These are phyloP conservation scores for Acomys russatus DNA, from an alignment of 2,797 vertebrate species.

Conservation along the genomic window DNA sequence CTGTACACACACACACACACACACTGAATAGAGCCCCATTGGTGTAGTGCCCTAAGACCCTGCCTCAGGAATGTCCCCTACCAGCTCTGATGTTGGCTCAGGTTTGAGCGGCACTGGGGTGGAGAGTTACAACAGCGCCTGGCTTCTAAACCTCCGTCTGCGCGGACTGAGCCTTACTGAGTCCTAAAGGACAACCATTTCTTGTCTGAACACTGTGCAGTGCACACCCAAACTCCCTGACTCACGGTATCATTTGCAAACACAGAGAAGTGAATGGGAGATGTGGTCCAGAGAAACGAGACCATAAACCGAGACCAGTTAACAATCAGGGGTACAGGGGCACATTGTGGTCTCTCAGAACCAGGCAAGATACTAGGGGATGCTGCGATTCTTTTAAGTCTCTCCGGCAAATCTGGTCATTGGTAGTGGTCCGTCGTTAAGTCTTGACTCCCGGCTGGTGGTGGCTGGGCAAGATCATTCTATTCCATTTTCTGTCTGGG, in stretches of 20 bases:
- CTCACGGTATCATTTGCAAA: not conserved
- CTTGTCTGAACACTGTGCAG: not conserved
- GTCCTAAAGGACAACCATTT: not conserved
- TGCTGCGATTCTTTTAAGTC: not conserved
- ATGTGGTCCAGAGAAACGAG: not conserved
- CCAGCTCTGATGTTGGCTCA: not conserved
- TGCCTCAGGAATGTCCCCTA: not conserved
- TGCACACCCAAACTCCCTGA: not conserved
- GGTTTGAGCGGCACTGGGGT: not conserved
- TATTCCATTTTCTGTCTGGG: not conserved
- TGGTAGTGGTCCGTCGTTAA: not conserved
- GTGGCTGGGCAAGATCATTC: not conserved
- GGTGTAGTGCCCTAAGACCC: no score
- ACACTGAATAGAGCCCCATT: not conserved
- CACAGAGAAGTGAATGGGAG: not conserved
- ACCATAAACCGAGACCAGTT: not conserved
- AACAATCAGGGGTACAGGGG: not conserved
- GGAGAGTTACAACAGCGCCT: not conserved
- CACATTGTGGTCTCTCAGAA: not conserved
- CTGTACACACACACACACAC: not conserved
- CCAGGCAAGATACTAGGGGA: not conserved
- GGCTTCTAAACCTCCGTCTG: not conserved
- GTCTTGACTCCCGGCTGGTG: not conserved
- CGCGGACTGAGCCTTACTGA: not conserved
- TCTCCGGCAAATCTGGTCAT: not conserved